Base-by-base conservation (phyloP, 2,888 invertebrate species). In the Proisotoma minuta region DNA sequence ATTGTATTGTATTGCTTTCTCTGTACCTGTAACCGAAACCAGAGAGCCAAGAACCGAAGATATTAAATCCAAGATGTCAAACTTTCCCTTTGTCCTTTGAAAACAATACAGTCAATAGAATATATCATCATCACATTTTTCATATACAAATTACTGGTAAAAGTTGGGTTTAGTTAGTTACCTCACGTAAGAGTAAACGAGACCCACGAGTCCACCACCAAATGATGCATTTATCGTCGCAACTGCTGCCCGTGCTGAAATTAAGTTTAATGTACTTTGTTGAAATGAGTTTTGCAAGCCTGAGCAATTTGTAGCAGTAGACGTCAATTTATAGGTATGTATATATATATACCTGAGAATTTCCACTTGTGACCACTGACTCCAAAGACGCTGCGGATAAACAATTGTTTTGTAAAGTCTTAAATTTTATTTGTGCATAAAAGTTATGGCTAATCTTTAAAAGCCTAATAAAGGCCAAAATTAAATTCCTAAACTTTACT, bases 141-240 rank as follows among this genome's bases (percentile, higher is more conserved):
- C n/a, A n/a, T n/a, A n/a, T n/a, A n/a, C n/a, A n/a, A n/a, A n/a
- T n/a, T n/a, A n/a, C n/a, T n/a, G n/a, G n/a, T n/a, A n/a, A n/a
- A n/a, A n/a, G n/a, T n/a, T n/a, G n/a, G n/a, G n/a, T n/a, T n/a
- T n/a, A n/a, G n/a, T n/a, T n/a, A n/a, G n/a, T n/a, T n/a, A n/a
- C n/a, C n/a, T 83, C 59, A 84, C 78, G 73, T 88, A 77, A 0
- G 88, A 85, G 75, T 83, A 88, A 51, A 75, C 75, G 22, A 85
- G 78, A 2, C 89, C 89, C 23, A 85, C 81, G 57, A 87, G 81
- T 1, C 94, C 94, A 0, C 94, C 94, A 0, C 93, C 92, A 76
- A 94, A 91, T 0, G 91, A 91, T 0, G 89, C 87, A 81, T 92
- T 86, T 85, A 94, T 89, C 0, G 94, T 94, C 82, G 89, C 87